These are phyloP conservation scores for Ochropacha duplaris DNA, from an alignment of 2,888 invertebrate species.

Conservation along the genomic window DNA sequence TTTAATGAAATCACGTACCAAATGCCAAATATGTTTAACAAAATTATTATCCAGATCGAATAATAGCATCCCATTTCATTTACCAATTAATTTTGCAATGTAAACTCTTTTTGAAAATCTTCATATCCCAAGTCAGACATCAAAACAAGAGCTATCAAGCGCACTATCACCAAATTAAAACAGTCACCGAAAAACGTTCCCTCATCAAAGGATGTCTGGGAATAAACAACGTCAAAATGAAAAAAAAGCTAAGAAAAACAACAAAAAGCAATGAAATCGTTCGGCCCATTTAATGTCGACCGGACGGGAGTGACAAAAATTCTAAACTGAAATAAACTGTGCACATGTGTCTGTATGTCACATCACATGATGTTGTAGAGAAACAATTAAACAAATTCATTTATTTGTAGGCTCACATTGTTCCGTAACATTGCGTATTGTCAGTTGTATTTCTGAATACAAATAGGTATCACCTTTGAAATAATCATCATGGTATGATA, in stretches of 20 bases:
- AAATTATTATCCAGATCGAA: neutral
- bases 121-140: conserved; percentile 22
- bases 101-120: conserved; percentile 8
- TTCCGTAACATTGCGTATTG: neutral
- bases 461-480: neutral
- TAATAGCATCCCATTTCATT: too few species aligned
- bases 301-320: conserved; percentile 82
- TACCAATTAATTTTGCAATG: neutral
- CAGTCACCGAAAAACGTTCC: conserved; percentile 45
- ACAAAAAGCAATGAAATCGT: conserved; percentile 70
- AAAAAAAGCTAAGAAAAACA: conserved; percentile 50
- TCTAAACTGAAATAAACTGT: conserved; percentile 78
- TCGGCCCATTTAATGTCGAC: conserved; percentile 80
- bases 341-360: conserved; percentile 76
- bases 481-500: neutral
- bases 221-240: conserved; percentile 53
- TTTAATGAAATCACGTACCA: too few species aligned
- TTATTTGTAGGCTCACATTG: conserved; percentile 1
- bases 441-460: neutral
- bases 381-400: conserved; percentile 12
- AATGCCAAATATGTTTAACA: too few species aligned
- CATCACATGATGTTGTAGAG: conserved; percentile 40
- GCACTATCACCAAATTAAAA: conserved; percentile 57
- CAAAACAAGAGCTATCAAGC: conserved; percentile 48
- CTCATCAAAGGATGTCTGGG: conserved; percentile 76